Conservation (phyloP, 1,140 invertebrate species). For the Pseudomyrmex dendroicus region DNA sequence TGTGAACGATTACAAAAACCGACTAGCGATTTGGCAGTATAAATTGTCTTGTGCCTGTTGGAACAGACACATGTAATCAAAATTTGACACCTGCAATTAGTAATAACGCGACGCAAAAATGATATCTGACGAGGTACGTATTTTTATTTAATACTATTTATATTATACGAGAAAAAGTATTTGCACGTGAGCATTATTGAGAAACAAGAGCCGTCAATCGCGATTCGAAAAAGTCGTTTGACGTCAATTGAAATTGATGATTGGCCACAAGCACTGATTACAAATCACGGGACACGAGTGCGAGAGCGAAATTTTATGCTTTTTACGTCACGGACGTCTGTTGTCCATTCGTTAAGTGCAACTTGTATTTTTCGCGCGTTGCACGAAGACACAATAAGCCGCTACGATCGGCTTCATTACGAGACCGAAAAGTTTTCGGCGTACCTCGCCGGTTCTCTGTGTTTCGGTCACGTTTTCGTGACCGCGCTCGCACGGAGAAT, state of each 20-base stretch:
- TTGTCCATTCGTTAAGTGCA: slow-evolving; percentile 5
- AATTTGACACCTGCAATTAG: too few relatives aligned
- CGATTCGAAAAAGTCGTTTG: not conserved
- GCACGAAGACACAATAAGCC: slow-evolving; percentile 32
- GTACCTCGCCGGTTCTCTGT: not conserved
- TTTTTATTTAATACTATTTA: too few relatives aligned
- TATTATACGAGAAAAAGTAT: too few relatives aligned
- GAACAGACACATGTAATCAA: too few relatives aligned
- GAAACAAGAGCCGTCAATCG: not conserved
- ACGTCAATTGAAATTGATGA: slow-evolving; percentile 12
- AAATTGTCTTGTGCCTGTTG: too few relatives aligned
- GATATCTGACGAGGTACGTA: too few relatives aligned
- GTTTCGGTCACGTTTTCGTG: slow-evolving; percentile 21
- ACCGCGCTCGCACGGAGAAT: not conserved
- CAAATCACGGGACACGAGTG: not conserved
- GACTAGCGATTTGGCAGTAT: too few relatives aligned
- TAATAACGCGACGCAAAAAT: too few relatives aligned
- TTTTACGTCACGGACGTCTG: not conserved
- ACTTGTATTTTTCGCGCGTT: slow-evolving; percentile 52
- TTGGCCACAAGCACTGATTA: not conserved
- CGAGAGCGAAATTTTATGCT: not conserved
- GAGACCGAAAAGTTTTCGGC: not conserved
- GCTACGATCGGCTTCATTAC: slow-evolving; percentile 33
- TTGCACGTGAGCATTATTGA: not conserved
- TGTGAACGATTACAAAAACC: too few relatives aligned